phyloP scores from a whole-genome alignment of 2,888 invertebrate species.

The Leptinotarsa haldemani region DNA sequence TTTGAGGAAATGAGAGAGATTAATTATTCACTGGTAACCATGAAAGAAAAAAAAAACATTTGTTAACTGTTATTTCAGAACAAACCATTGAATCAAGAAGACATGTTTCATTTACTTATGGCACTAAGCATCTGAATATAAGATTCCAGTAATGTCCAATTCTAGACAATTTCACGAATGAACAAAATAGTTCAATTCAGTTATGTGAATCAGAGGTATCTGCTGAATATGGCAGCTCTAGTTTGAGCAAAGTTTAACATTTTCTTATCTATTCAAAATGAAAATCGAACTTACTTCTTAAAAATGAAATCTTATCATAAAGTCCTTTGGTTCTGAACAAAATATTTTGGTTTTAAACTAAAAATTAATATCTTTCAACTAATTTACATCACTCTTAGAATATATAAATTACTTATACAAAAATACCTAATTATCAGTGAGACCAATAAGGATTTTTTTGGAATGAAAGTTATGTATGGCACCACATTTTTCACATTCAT shows the following conservation, averaged over 20 bases:
- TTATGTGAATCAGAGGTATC: constrained; percentile 28
- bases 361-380: constrained; percentile 44
- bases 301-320: constrained; percentile 45
- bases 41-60: too few relatives aligned
- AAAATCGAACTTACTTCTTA: constrained; percentile 38
- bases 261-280: constrained; percentile 28
- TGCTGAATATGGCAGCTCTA: constrained; percentile 35
- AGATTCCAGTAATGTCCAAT: neutral
- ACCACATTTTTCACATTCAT: constrained; percentile 55
- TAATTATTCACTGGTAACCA: too few relatives aligned
- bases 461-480: constrained; percentile 58
- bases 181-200: neutral
- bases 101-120: neutral
- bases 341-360: constrained; percentile 47
- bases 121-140: too few relatives aligned
- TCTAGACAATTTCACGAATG: constrained; percentile 1
- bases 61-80: too few relatives aligned
- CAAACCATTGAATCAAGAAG: too few relatives aligned
- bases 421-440: constrained; percentile 58
- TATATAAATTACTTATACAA: constrained; percentile 57
- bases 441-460: constrained; percentile 52
- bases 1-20: too few relatives aligned
- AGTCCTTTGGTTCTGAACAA: constrained; percentile 55
- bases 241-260: constrained; percentile 44
- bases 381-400: constrained; percentile 49